phyloP scores from a whole-genome alignment of 2,797 vertebrate genomes.

The Chelon auratus region DNA sequence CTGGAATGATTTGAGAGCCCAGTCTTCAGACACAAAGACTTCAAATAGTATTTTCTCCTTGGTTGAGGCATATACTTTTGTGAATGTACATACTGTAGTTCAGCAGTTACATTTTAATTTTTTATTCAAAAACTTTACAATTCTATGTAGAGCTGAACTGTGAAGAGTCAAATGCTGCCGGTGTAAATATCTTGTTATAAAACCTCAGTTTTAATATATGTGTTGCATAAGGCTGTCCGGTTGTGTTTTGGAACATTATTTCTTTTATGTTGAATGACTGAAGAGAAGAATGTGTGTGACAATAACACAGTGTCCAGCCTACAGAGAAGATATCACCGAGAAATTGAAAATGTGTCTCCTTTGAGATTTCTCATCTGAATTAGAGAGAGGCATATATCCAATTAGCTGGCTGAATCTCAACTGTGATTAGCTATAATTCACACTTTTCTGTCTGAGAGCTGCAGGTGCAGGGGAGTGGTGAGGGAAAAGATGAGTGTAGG shows the following conservation, averaged over 20 bases:
- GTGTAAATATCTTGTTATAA: constrained; percentile 64
- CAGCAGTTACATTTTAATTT: constrained; percentile 39
- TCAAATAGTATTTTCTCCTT: constrained; percentile 32
- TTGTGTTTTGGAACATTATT: constrained; percentile 1
- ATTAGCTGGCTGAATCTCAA: constrained; percentile 51
- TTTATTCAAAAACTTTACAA: constrained; percentile 46
- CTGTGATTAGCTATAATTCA: constrained; percentile 68
- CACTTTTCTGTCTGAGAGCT: constrained; percentile 42
- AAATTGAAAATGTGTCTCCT: constrained; percentile 20
- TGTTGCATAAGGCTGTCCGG: constrained; percentile 11
- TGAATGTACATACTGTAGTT: constrained; percentile 50
- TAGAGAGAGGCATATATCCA: constrained; percentile 22
- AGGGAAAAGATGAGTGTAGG: constrained; percentile 15
- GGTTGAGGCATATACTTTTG: constrained; percentile 29
- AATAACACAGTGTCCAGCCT: not conserved
- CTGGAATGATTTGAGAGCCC: constrained; percentile 5
- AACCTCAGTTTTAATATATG: constrained; percentile 33
- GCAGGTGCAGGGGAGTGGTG: constrained; percentile 2
- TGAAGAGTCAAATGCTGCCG: constrained; percentile 25
- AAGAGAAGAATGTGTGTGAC: not conserved
- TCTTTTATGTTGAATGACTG: not conserved
- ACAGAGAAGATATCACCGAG: not conserved
- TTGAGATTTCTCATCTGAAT: constrained; percentile 33
- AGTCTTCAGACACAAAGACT: constrained; percentile 11
- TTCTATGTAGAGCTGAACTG: constrained; percentile 38